Base-by-base conservation (phyloP, 2,113 vertebrate species). In the Elephantulus edwardii region DNA sequence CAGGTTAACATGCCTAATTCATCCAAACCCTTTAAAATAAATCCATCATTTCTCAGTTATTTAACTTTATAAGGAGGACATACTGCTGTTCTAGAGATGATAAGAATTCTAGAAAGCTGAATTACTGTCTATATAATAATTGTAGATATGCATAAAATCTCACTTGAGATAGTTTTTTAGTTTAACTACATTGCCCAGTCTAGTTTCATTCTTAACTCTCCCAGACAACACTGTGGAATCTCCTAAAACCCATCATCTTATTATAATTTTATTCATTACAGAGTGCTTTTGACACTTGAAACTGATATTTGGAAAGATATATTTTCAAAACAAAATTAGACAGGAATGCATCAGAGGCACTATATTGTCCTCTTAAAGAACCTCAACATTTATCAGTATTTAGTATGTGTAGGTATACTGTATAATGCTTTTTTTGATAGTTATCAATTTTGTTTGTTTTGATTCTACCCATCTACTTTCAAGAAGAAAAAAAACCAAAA, bases 191-290 rank as follows among this genome's bases (percentile, higher is more conserved):
- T 66, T 80, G 38, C 56, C 50, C 44, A 75, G 44, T 40, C 52
- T 93, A 38, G 28, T 74, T 19, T 83, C 60, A 54, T 68, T 46
- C 7, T 92, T 86, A 79, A 62, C 12, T 85, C 38, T 78, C 90
- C 38, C 58, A 83, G 70, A 75, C 12, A 76, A 54, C 16, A 22
- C 13, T 84, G 7, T 28, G 24, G 38, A 78, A 66, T 91, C 40
- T 81, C 48, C 60, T 26, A 24, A 88, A 86, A 72, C 22, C 77
- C 46, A 35, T 9, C 30, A n/a, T 46, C 11, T 48, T 70, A 28
- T 8, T 40, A 3, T 58, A 20, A 22, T 22, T 17, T 56, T 68
- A 30, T 62, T 64, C 62, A 77, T 58, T 48, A 74, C 10, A 50
- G 48, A 16, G 40, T 60, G 40, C 8, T 79, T 83, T 42, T 74